A percentile compares a stretch with the other conserved stretches of the same genome.
These are phyloP conservation scores for Podabrus alpinus DNA, from an alignment of 2,888 invertebrate species.

Conservation along the genomic window DNA sequence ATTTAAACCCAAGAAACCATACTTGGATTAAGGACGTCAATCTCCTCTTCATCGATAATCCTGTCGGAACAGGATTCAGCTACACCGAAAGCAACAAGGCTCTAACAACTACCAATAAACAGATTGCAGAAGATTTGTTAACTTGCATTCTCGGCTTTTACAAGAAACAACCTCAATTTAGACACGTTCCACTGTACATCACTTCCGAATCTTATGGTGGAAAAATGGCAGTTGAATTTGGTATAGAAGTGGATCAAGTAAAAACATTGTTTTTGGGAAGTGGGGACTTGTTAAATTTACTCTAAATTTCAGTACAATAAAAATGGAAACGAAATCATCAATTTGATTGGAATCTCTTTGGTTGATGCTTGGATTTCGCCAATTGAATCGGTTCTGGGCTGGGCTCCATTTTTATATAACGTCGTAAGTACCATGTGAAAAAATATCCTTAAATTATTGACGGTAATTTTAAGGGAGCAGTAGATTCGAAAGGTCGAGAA, in stretches of 20 bases:
- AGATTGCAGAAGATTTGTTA: slow-evolving; percentile 65
- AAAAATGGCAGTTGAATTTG: slow-evolving; percentile 57
- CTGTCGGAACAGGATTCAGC: slow-evolving; percentile 85
- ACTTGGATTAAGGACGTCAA: slow-evolving; percentile 84
- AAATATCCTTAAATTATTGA: background rate
- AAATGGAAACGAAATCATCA: slow-evolving; percentile 55
- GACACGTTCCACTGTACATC: slow-evolving; percentile 62
- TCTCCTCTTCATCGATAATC: slow-evolving; percentile 84
- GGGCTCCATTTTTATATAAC: slow-evolving; percentile 78
- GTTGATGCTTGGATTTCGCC: slow-evolving; percentile 93
- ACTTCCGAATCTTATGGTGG: slow-evolving; percentile 70
- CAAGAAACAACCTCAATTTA: slow-evolving; percentile 57
- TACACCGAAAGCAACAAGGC: slow-evolving; percentile 65
- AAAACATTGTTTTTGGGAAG: slow-evolving; percentile 29
- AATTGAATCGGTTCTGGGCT: slow-evolving; percentile 79
- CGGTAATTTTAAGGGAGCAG: slow-evolving; percentile 58
- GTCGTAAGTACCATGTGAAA: slow-evolving; percentile 58
- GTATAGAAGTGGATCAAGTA: slow-evolving; percentile 16
- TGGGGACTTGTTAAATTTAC: background rate
- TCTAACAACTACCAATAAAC: slow-evolving; percentile 61
- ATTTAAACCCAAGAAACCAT: slow-evolving; percentile 69
- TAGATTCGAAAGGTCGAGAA: slow-evolving; percentile 69
- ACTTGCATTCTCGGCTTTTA: slow-evolving; percentile 59
- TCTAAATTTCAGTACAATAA: slow-evolving; percentile 31
- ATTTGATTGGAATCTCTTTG: slow-evolving; percentile 78